Percentiles rank a stretch among this genome's conserved stretches.
Evolutionary conservation across 1,140 invertebrate species (phyloP).

Genomic region (Arctopsyche grandis): DNA sequence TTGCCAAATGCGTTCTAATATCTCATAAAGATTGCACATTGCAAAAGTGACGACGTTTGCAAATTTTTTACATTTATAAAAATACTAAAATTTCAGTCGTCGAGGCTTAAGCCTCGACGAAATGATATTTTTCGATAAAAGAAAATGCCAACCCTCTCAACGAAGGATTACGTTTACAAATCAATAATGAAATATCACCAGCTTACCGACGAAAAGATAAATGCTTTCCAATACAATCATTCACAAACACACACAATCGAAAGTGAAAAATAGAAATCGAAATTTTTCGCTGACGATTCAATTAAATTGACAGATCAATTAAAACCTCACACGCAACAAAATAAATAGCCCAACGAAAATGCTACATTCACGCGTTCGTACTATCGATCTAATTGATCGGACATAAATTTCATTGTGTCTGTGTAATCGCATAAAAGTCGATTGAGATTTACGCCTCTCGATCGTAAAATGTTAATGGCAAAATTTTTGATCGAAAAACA

Average conservation of each 20-base stretch:
- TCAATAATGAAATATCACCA: slow-evolving; percentile 7
- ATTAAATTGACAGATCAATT: no score
- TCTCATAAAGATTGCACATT: background rate
- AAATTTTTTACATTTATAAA: background rate
- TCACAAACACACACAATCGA: background rate
- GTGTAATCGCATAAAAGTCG: no score
- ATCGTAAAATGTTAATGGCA: slow-evolving; percentile 7
- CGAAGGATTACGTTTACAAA: background rate
- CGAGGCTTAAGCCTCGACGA: background rate
- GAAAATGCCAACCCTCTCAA: slow-evolving; percentile 2
- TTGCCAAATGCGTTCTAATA: background rate
- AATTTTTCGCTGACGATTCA: background rate
- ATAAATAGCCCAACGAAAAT: no score
- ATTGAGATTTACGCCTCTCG: background rate
- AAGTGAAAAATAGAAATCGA: background rate
- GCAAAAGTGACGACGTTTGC: background rate
- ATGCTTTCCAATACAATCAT: background rate
- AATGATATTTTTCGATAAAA: slow-evolving; percentile 19
- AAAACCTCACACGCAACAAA: no score
- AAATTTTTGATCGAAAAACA: background rate
- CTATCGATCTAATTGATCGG: background rate
- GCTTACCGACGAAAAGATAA: background rate
- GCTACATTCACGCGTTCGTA: no score
- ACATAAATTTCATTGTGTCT: no score
- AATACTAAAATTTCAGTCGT: background rate